These are phyloP conservation scores for Trichechus manatus DNA, from an alignment of 2,113 vertebrate species.

Conservation along the genomic window DNA sequence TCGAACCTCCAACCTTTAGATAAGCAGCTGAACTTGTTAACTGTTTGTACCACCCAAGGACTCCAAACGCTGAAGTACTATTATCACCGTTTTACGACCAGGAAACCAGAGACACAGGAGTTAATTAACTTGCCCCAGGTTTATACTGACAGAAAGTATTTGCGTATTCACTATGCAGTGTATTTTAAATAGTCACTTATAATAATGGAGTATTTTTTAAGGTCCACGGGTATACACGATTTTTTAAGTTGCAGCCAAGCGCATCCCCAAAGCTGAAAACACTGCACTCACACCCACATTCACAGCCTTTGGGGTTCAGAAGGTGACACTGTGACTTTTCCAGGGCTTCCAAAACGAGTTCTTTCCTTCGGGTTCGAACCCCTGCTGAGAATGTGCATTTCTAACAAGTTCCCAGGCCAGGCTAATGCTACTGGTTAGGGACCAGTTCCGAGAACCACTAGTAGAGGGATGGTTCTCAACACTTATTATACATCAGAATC, in stretches of 20 bases:
- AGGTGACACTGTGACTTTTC: neutral
- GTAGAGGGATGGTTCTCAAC: too few species aligned
- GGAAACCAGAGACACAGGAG: neutral
- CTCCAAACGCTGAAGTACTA: neutral
- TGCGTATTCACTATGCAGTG: neutral
- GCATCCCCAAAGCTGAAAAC: neutral
- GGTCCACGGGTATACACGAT: neutral
- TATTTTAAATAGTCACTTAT: neutral
- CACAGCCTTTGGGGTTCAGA: slow-evolving; percentile 18
- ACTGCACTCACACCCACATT: neutral
- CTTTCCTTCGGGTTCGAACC: too few species aligned
- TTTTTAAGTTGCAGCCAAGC: neutral
- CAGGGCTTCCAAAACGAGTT: too few species aligned
- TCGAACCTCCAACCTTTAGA: neutral
- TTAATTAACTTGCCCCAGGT: neutral
- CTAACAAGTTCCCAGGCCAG: too few species aligned
- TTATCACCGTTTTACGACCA: neutral
- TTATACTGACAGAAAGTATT: neutral
- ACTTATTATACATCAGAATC: too few species aligned
- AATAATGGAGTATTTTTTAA: neutral
- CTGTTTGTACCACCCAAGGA: neutral
- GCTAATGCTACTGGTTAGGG: too few species aligned
- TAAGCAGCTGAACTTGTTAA: neutral
- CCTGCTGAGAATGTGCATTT: too few species aligned
- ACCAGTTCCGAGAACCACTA: too few species aligned